Evolutionary conservation across 2,888 invertebrate genomes (phyloP).

Genomic region (Adelognathus sp.): DNA sequence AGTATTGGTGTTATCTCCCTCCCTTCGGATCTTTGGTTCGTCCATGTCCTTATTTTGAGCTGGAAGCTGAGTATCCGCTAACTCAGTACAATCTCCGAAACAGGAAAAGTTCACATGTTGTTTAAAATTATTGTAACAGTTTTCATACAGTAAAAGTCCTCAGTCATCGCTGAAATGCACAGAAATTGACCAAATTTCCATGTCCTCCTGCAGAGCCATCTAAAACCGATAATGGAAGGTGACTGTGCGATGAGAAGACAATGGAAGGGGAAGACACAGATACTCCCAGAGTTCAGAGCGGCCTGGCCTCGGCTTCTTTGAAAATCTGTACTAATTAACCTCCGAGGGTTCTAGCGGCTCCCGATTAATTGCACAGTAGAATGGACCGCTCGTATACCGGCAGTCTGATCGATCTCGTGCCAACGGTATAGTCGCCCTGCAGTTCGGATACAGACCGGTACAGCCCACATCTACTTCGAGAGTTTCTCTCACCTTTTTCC

Average conservation of each 20-base stretch:
- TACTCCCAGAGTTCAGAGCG: background rate
- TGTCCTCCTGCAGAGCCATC: background rate
- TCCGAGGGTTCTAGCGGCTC: background rate
- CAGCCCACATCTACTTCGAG: background rate
- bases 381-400: background rate
- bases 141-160: background rate
- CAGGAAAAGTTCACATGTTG: background rate
- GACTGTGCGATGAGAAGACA: background rate
- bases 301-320: background rate
- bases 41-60: background rate
- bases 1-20: too few species aligned
- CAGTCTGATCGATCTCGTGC: slow-evolving; percentile 12
- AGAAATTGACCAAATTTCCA: background rate
- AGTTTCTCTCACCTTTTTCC: background rate
- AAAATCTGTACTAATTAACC: slow-evolving; percentile 23
- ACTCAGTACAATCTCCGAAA: background rate
- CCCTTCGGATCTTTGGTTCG: too few species aligned
- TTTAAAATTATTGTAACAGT: background rate
- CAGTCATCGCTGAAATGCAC: background rate
- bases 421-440: background rate
- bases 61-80: background rate
- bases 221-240: background rate
- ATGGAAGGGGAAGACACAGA: background rate
- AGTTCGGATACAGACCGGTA: background rate
- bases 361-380: slow-evolving; percentile 24